Evolutionary conservation across 1,140 invertebrate genomes (phyloP), one percentile per base, ranked within the genome.

Genomic region (Habropoda laboriosa): DNA sequence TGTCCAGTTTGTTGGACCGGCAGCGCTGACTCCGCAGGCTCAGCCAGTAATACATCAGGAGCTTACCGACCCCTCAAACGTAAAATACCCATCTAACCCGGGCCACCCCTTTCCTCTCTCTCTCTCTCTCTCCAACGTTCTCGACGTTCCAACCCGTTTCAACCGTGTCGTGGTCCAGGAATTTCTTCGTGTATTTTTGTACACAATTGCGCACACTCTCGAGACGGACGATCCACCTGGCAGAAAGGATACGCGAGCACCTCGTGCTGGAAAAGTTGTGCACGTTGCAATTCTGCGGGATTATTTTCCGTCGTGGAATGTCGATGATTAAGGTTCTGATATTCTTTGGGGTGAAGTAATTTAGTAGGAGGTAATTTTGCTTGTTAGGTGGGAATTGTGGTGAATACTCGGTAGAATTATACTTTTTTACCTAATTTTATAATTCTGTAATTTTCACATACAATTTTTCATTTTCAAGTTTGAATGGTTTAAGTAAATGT

Each of bases 11-110:
- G 88, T 88, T 90, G 88, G 87, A 70, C 86, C 84, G 88, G 86
- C 83, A 87, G 82, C 80, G 88, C 88, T 89, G 88, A 89, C 87
- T 89, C 84, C 79, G 88, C 89, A 89, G 84, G 87, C 87, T 89
- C 89, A 87, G 83, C 86, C 84, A 76, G 86, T 89, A 88, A 89
- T 89, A 88, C 88, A 88, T 89, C 88, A 89, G 86, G 67, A 86
- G 87, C 86, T 87, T 88, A 88, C 87, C 83, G 80, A 85, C 74
- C 87, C 85, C 87, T 88, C 87, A 88, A 89, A 89, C 86, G 87
- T 89, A 88, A 89, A 89, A 89, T 88, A 85, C 85, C 85, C 66
- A 76, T 82, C 85, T 82, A 85, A 79, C 83, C 53, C 83, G 32
- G 3, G 12, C 68, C 58, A n/a, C n/a, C 60, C 63, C 45, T 49